Conservation (phyloP, 2,888 invertebrate species). For the Julus scanicus region DNA sequence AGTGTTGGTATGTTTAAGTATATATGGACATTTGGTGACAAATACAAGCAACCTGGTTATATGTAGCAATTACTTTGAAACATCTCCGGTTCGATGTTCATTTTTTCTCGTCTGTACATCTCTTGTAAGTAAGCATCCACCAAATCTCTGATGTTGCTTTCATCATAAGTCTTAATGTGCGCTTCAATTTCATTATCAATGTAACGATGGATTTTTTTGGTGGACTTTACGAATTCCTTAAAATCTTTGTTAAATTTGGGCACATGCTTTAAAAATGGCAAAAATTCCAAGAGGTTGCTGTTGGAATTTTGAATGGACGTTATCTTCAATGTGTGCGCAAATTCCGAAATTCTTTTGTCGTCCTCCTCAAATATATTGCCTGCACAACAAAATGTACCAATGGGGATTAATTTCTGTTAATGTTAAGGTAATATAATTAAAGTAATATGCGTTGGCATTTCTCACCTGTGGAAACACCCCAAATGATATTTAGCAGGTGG, state of each 20-base stretch:
- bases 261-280: neutral
- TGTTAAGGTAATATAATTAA: neutral
- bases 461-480: neutral
- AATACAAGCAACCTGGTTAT: too few relatives aligned
- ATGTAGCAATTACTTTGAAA: neutral
- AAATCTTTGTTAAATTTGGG: neutral
- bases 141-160: neutral
- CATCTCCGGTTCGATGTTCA: neutral
- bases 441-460: neutral
- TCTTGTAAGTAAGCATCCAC: constrained; percentile 20
- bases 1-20: too few relatives aligned
- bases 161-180: constrained; percentile 22
- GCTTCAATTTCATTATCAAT: constrained; percentile 25
- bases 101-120: neutral
- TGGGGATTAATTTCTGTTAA: too few relatives aligned
- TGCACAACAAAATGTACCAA: too few relatives aligned
- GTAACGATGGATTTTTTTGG: neutral
- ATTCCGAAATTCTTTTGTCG: neutral
- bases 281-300: constrained; percentile 20
- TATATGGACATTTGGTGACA: too few relatives aligned
- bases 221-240: neutral
- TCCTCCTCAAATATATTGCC: constrained; percentile 3
- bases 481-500: neutral
- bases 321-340: constrained; percentile 26
- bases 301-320: constrained; percentile 6